phyloP scores from a whole-genome alignment of 2,888 invertebrate species.

The Pimpla rufipes region DNA sequence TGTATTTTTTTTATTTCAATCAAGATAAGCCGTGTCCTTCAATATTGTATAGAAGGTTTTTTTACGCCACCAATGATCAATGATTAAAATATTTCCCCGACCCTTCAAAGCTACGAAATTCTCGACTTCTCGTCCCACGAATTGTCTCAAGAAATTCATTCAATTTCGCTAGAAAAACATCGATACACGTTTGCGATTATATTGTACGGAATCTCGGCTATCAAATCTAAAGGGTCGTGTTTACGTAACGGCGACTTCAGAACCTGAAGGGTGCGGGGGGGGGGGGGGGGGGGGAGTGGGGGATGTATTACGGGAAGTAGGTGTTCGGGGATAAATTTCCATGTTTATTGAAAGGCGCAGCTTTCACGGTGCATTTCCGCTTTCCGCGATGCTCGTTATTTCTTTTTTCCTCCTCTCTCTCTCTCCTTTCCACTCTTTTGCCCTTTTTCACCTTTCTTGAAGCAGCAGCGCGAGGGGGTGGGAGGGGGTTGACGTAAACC shows the following conservation, averaged over 20 bases:
- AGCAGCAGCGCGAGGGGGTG: no score
- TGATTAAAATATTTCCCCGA: background rate
- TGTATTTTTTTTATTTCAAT: no score
- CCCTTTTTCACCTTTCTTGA: conserved; percentile 5
- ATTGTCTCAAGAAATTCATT: background rate
- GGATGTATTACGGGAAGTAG: background rate
- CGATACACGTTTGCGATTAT: background rate
- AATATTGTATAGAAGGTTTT: background rate
- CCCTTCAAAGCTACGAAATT: no score
- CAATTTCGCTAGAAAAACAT: background rate
- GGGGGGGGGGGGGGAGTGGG: background rate
- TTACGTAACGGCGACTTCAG: background rate
- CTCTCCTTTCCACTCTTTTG: background rate
- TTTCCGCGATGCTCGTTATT: conserved; percentile 27
- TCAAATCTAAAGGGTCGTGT: background rate
- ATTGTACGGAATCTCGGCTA: background rate
- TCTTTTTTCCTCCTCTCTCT: background rate
- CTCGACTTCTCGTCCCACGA: background rate
- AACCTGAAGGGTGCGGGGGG: no score
- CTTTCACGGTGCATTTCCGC: conserved; percentile 12
- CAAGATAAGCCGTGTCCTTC: no score
- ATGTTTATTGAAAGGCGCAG: conserved; percentile 37
- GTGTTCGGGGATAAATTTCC: conserved; percentile 23
- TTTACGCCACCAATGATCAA: no score
- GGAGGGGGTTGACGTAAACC: conserved; percentile 20